phyloP scores from a whole-genome alignment of 2,113 vertebrate species.

The Gambusia holbrooki region DNA sequence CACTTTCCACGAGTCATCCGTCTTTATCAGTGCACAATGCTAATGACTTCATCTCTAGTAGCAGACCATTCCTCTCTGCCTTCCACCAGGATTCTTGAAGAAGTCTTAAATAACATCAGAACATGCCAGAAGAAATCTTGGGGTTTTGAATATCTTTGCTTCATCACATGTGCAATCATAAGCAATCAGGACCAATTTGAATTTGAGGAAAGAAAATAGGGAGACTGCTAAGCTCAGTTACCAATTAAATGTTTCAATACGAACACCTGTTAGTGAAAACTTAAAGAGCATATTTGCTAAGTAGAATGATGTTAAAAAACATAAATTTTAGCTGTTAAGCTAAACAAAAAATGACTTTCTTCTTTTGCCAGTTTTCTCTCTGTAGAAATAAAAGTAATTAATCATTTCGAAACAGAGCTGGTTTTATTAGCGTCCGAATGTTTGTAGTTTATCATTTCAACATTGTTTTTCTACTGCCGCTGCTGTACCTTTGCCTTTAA shows the following conservation, averaged over 20 bases:
- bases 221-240: not conserved
- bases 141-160: slow-evolving; percentile 55
- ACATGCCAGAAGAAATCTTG: slow-evolving; percentile 22
- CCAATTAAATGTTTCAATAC: not conserved
- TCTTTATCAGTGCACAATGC: slow-evolving; percentile 58
- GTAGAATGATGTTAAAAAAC: not conserved
- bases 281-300: not conserved
- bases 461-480: slow-evolving; percentile 38
- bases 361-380: not conserved
- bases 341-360: not conserved
- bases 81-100: slow-evolving; percentile 45
- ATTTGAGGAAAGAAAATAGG: not conserved
- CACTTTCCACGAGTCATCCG: slow-evolving; percentile 57
- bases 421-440: slow-evolving; percentile 20
- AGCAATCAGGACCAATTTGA: slow-evolving; percentile 16
- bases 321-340: not conserved
- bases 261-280: not conserved
- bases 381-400: not conserved
- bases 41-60: slow-evolving; percentile 45
- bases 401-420: slow-evolving; percentile 15
- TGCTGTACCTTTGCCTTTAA: slow-evolving; percentile 47
- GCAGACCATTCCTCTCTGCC: slow-evolving; percentile 19
- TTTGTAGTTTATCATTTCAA: slow-evolving; percentile 49
- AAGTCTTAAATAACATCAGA: slow-evolving; percentile 44
- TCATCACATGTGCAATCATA: slow-evolving; percentile 42